Conservation (phyloP, 2,888 invertebrate genomes). For the Euplagia quadripunctaria region DNA sequence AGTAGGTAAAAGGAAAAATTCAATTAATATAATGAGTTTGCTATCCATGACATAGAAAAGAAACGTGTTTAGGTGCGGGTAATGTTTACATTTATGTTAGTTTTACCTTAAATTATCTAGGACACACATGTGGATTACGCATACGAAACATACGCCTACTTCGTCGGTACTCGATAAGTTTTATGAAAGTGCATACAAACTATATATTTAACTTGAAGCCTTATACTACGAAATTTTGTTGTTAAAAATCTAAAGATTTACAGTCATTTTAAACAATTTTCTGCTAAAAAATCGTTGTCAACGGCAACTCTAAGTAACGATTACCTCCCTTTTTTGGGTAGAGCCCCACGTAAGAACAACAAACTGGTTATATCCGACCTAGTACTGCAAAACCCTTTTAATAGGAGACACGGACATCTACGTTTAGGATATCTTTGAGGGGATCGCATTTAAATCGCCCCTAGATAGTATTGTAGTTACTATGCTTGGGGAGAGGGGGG, state of each 20-base stretch:
- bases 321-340: too few species aligned
- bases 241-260: background rate
- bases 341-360: too few species aligned
- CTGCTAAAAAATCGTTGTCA: too few species aligned
- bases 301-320: too few species aligned
- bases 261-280: too few species aligned
- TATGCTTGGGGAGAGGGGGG: too few species aligned
- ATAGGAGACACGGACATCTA: too few species aligned
- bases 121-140: constrained; percentile 67
- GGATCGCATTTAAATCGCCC: too few species aligned
- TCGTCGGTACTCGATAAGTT: constrained; percentile 1
- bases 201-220: background rate
- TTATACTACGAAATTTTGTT: background rate
- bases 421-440: too few species aligned
- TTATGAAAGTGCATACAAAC: background rate
- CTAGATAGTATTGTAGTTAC: too few species aligned
- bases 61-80: constrained; percentile 71
- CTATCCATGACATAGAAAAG: constrained; percentile 81
- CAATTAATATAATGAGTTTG: constrained; percentile 61
- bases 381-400: too few species aligned
- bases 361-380: too few species aligned
- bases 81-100: constrained; percentile 54
- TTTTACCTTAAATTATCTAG: constrained; percentile 60
- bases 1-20: constrained; percentile 31
- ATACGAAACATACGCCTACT: constrained; percentile 13